A percentile compares a stretch with the other conserved stretches of the same genome.
These are phyloP conservation scores for Platygyra sinensis DNA, from an alignment of 64 coral and sea anemone genomes.

Conservation along the genomic window DNA sequence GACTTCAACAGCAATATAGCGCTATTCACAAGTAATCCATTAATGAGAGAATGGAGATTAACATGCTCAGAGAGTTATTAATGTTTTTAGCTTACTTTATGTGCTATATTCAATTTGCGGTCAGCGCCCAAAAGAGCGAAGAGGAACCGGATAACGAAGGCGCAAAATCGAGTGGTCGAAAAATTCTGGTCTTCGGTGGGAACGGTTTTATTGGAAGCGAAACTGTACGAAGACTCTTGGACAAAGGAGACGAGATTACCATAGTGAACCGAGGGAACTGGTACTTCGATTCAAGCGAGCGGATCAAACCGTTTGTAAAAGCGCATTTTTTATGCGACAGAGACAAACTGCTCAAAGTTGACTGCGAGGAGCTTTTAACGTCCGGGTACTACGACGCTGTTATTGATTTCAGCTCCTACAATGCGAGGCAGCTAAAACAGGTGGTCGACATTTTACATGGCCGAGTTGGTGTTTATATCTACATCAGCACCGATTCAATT, in stretches of 20 bases:
- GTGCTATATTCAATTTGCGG: neutral
- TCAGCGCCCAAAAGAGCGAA: neutral
- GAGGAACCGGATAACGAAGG: neutral
- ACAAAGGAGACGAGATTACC: conserved; percentile 74
- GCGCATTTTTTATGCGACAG: conserved; percentile 79
- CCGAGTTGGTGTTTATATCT: conserved; percentile 92
- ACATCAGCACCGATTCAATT: conserved; percentile 84
- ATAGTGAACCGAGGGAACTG: conserved; percentile 92
- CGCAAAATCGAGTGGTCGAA: neutral
- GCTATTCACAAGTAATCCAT: neutral
- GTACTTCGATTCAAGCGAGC: conserved; percentile 94
- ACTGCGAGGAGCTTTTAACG: conserved; percentile 78
- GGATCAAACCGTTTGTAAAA: conserved; percentile 74
- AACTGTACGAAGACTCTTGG: conserved; percentile 57
- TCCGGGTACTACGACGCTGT: conserved; percentile 89
- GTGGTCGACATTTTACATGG: conserved; percentile 61
- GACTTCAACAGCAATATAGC: neutral
- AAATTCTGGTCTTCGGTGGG: conserved; percentile 89
- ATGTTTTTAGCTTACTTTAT: neutral
- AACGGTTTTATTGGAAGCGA: conserved; percentile 97
- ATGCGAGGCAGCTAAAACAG: conserved; percentile 76
- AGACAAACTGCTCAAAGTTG: conserved; percentile 75
- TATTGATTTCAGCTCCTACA: conserved; percentile 92
- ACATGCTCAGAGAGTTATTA: neutral
- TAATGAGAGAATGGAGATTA: conserved; percentile 12